Conservation (phyloP, 2,888 invertebrate species). For the Papilio demoleus region DNA sequence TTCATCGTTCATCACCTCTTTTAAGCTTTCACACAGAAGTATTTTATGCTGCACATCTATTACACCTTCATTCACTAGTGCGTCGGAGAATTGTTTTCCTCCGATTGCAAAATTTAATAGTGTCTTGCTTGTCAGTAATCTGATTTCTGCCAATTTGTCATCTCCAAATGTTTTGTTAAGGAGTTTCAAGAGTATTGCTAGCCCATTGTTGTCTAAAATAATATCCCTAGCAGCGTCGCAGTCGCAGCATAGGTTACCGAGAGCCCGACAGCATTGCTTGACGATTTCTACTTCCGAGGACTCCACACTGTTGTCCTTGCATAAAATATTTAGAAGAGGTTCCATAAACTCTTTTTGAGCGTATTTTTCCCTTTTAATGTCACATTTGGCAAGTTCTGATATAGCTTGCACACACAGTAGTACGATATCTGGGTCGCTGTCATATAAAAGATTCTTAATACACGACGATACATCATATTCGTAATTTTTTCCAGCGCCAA, state of each 20-base stretch:
- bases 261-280: slow-evolving; percentile 90
- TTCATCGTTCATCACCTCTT: slow-evolving; percentile 82
- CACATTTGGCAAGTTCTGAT: slow-evolving; percentile 92
- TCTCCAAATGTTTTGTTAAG: slow-evolving; percentile 62
- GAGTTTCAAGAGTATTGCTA: slow-evolving; percentile 71
- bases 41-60: slow-evolving; percentile 81
- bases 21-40: slow-evolving; percentile 74
- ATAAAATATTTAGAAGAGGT: slow-evolving; percentile 82
- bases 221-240: slow-evolving; percentile 88
- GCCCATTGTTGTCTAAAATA: slow-evolving; percentile 77
- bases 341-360: slow-evolving; percentile 85
- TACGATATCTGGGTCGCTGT: slow-evolving; percentile 78
- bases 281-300: slow-evolving; percentile 83
- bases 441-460: slow-evolving; percentile 70
- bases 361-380: slow-evolving; percentile 88
- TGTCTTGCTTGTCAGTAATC: slow-evolving; percentile 87
- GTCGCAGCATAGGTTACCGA: slow-evolving; percentile 95
- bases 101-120: slow-evolving; percentile 91
- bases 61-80: slow-evolving; percentile 81
- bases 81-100: slow-evolving; percentile 86
- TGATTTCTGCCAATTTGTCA: slow-evolving; percentile 77
- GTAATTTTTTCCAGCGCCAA: slow-evolving; percentile 72
- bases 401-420: slow-evolving; percentile 87
- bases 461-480: slow-evolving; percentile 75
- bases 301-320: slow-evolving; percentile 61